Conservation (phyloP, 2,797 vertebrate species). For the Psittacula derbiana region DNA sequence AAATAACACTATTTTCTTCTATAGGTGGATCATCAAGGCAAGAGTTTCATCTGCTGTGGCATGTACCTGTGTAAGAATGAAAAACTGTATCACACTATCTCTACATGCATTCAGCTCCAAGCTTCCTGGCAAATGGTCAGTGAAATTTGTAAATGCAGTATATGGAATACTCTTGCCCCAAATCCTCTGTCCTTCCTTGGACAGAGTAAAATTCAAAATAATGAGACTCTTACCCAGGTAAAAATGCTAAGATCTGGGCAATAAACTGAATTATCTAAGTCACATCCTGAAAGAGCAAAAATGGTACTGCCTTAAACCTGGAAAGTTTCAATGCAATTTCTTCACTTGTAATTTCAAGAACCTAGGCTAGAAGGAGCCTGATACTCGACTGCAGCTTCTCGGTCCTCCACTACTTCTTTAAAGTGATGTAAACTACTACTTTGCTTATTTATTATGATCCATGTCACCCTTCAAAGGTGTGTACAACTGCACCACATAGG, state of each 20-base stretch:
- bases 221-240: not conserved
- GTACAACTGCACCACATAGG: not conserved
- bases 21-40: not conserved
- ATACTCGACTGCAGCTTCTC: not conserved
- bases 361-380: not conserved
- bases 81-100: not conserved
- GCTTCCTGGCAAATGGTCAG: not conserved
- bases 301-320: not conserved
- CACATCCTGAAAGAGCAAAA: not conserved
- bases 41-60: not conserved
- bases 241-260: not conserved
- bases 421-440: not conserved
- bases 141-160: not conserved
- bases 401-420: not conserved
- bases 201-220: not conserved
- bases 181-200: not conserved
- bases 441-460: not conserved
- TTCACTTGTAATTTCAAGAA: not conserved
- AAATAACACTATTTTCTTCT: not conserved
- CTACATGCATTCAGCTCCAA: not conserved
- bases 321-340: not conserved
- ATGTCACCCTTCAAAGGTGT: not conserved
- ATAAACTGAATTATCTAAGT: not conserved
- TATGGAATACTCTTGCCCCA: not conserved
- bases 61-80: not conserved